Conservation (phyloP, 2,888 invertebrate genomes). For the Ctena decussata region DNA sequence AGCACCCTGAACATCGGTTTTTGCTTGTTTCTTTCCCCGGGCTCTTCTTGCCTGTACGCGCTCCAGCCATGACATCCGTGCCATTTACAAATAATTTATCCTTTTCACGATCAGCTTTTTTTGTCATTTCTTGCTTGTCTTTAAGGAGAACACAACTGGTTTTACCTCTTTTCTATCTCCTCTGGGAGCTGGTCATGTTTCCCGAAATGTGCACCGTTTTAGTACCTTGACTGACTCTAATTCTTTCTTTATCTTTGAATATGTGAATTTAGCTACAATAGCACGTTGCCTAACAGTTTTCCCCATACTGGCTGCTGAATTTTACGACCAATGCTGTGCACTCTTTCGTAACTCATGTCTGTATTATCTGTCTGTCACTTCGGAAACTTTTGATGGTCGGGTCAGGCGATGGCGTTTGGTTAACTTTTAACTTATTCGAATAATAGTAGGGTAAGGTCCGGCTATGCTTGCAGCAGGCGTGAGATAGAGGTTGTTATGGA, state of each 20-base stretch:
- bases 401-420: no score
- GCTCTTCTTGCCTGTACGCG: no score
- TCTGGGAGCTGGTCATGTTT: slow-evolving; percentile 3
- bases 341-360: background rate
- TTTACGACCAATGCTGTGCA: background rate
- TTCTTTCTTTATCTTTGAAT: background rate
- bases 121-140: no score
- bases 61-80: no score
- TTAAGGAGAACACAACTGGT: background rate
- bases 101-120: no score
- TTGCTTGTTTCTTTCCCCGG: no score
- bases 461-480: no score
- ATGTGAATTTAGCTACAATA: background rate
- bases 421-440: no score
- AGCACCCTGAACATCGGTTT: no score
- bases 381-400: background rate
- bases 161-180: background rate
- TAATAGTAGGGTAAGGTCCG: no score
- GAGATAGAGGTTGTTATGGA: no score
- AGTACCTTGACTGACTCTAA: background rate
- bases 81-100: no score
- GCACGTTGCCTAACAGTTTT: background rate
- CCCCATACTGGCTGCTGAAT: background rate
- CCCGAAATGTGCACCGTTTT: background rate
- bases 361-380: background rate